Evolutionary conservation across 2,797 vertebrate genomes (phyloP).

Genomic region (Onychomys leucogaster): DNA sequence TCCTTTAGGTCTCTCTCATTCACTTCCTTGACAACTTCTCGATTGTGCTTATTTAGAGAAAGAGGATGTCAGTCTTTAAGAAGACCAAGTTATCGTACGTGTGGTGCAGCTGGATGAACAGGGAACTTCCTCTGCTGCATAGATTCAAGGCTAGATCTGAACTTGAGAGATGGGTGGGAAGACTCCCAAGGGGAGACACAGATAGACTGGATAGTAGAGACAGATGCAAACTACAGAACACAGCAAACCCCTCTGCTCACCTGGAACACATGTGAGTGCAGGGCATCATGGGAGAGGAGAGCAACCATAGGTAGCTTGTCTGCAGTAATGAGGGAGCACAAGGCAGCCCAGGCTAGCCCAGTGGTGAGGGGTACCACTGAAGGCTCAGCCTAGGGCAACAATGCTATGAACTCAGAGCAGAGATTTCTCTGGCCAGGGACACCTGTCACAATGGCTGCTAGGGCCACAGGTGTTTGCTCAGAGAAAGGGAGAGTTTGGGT

Average conservation of each 20-base stretch:
- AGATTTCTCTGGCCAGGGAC: not conserved
- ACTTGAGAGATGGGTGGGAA: not conserved
- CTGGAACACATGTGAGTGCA: not conserved
- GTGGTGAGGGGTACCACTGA: not conserved
- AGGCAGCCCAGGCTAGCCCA: not conserved
- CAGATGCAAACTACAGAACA: not conserved
- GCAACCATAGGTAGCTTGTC: too few species aligned
- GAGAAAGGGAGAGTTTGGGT: not conserved
- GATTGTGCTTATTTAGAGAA: not conserved
- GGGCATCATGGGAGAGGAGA: not conserved
- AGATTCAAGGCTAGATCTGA: not conserved
- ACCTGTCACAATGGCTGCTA: too few species aligned
- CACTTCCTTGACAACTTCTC: not conserved
- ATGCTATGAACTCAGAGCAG: not conserved
- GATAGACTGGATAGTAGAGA: not conserved
- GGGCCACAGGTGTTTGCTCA: not conserved
- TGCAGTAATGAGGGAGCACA: not conserved
- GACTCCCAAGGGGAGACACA: not conserved
- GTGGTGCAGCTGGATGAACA: not conserved
- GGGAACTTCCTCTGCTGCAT: not conserved
- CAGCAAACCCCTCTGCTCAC: not conserved
- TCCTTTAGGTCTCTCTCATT: not conserved
- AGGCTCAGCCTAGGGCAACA: not conserved
- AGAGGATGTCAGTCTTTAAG: not conserved
- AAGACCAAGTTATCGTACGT: not conserved